These are phyloP conservation scores for Synanceia verrucosa DNA, from an alignment of 2,797 vertebrate genomes.

Conservation along the genomic window DNA sequence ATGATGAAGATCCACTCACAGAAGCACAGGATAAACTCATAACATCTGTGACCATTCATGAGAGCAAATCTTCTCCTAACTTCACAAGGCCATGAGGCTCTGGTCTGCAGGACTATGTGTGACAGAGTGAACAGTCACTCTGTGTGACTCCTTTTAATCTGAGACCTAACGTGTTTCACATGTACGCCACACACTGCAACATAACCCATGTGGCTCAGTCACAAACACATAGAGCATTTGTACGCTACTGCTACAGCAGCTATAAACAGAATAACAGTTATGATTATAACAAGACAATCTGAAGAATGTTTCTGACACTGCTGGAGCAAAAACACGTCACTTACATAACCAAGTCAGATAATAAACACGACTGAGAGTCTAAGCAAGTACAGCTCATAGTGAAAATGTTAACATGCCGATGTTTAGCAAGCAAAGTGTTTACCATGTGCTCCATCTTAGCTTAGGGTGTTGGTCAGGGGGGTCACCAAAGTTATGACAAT, in stretches of 20 bases:
- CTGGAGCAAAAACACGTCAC: conserved; percentile 19
- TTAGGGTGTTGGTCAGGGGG: neutral
- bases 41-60: conserved; percentile 40
- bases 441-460: neutral
- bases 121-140: conserved; percentile 33
- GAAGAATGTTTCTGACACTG: conserved; percentile 13
- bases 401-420: neutral
- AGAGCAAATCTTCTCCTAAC: conserved; percentile 19
- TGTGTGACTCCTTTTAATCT: conserved; percentile 35
- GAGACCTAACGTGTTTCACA: conserved; percentile 47
- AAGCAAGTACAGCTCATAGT: neutral
- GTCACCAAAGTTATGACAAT: neutral
- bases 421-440: neutral
- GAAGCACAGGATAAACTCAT: conserved; percentile 18
- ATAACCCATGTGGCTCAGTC: neutral
- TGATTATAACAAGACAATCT: conserved; percentile 7
- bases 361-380: neutral
- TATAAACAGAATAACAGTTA: conserved; percentile 21
- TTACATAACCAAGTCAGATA: neutral
- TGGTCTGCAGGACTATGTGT: conserved; percentile 7
- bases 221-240: neutral
- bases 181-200: neutral
- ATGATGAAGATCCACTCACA: conserved; percentile 26
- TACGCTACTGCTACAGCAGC: neutral
- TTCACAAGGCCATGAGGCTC: conserved; percentile 21